phyloP scores from a whole-genome alignment of 1,140 invertebrate genomes.

The Drosophila guanche region DNA sequence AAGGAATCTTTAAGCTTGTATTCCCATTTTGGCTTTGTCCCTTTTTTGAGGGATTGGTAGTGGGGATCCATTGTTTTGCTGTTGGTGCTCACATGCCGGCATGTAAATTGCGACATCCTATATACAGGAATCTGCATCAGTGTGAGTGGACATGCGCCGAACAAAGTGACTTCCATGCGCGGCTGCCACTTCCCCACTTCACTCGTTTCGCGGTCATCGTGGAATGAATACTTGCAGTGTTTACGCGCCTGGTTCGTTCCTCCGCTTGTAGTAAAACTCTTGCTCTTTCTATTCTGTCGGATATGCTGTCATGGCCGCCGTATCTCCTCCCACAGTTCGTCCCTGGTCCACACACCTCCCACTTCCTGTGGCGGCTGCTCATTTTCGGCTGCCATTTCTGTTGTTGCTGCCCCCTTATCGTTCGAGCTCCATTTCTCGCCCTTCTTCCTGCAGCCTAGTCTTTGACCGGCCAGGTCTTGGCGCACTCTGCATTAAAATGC shows the following conservation, averaged over 20 bases:
- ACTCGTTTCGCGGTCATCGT: background rate
- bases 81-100: conserved; percentile 3
- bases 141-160: conserved; percentile 52
- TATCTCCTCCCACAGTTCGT: background rate
- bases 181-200: background rate
- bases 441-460: background rate
- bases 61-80: background rate
- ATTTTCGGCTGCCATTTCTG: no score
- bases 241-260: conserved; percentile 44
- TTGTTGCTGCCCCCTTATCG: conserved; percentile 13
- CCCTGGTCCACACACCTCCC: background rate
- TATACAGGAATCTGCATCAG: conserved; percentile 9
- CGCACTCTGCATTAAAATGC: conserved; percentile 7
- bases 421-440: background rate
- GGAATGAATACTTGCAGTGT: conserved; percentile 30
- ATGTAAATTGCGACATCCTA: conserved; percentile 1
- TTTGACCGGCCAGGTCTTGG: background rate
- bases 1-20: no score
- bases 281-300: conserved; percentile 44
- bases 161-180: conserved; percentile 6
- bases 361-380: background rate
- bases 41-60: no score
- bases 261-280: conserved; percentile 64
- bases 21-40: no score
- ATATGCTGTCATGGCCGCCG: conserved; percentile 53